A percentile compares a stretch with the other conserved stretches of the same genome.
These are phyloP conservation scores for Gorilla gorilla DNA, from an alignment of 2,113 vertebrate genomes.

Conservation along the genomic window DNA sequence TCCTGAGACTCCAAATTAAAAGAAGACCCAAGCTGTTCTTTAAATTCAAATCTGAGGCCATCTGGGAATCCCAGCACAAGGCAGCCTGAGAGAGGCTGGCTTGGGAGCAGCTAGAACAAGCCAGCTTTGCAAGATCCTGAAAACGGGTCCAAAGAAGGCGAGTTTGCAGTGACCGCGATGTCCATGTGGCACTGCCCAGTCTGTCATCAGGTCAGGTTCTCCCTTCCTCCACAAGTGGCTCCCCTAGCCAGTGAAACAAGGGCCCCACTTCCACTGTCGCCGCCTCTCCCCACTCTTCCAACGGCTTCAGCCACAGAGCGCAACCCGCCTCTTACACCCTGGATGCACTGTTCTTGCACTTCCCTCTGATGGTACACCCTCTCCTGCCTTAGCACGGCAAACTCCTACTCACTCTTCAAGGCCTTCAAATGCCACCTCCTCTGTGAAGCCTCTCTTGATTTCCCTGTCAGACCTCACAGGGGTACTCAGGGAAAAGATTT, in stretches of 20 bases:
- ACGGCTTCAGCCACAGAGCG: neutral
- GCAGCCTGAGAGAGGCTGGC: neutral
- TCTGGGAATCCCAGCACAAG: neutral
- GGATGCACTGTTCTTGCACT: neutral
- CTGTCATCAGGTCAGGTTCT: neutral
- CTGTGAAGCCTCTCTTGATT: constrained; percentile 31
- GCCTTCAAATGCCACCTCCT: constrained; percentile 12
- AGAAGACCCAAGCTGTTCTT: neutral
- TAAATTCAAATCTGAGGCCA: neutral
- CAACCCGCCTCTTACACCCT: neutral
- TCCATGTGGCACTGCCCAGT: neutral
- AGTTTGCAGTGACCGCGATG: neutral
- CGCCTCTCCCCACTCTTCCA: neutral
- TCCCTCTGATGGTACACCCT: neutral
- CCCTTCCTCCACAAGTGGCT: neutral
- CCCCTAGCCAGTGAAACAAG: neutral
- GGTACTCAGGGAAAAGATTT: neutral
- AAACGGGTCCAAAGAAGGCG: neutral
- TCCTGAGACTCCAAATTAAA: neutral
- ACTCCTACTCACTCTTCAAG: constrained; percentile 4
- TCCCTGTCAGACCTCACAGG: neutral
- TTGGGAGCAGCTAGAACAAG: neutral
- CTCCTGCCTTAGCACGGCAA: neutral
- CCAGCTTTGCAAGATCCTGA: neutral
- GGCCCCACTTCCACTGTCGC: neutral